A percentile compares a stretch with the other conserved stretches of the same genome.
Conservation (phyloP, 1,140 invertebrate species). For the Thaumetopoea pityocampa region DNA sequence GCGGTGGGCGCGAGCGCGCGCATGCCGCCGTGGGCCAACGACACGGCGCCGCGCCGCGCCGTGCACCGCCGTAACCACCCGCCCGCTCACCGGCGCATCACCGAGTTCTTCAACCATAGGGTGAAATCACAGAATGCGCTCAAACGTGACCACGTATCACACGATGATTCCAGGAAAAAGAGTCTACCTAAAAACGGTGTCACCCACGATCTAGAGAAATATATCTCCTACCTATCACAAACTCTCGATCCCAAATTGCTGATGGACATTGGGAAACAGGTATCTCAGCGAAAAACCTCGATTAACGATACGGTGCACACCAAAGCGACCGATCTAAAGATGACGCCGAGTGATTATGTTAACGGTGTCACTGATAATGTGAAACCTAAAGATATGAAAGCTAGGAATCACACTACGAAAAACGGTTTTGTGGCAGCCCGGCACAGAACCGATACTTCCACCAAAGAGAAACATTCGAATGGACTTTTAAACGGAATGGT, state of each 20-base stretch:
- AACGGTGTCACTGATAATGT: conserved; percentile 47
- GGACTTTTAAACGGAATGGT: conserved; percentile 41
- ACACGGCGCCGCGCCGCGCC: conserved; percentile 62
- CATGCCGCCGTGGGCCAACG: conserved; percentile 67
- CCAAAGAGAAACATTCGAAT: conserved; percentile 37
- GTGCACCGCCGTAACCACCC: conserved; percentile 54
- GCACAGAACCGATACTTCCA: conserved; percentile 33
- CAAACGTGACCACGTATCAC: conserved; percentile 56
- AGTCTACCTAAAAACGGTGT: conserved; percentile 65
- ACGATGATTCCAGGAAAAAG: conserved; percentile 59
- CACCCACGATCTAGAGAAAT: conserved; percentile 67
- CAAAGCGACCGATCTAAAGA: conserved; percentile 44
- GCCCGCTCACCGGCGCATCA: conserved; percentile 77
- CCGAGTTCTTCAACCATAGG: conserved; percentile 88
- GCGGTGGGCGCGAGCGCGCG: conserved; percentile 73
- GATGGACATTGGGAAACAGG: conserved; percentile 58
- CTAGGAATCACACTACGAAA: conserved; percentile 38
- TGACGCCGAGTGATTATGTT: conserved; percentile 23
- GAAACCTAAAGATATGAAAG: conserved; percentile 45
- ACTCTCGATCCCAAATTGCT: conserved; percentile 68
- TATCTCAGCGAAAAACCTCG: conserved; percentile 24
- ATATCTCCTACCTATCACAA: conserved; percentile 70
- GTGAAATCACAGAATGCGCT: conserved; percentile 80
- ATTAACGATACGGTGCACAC: conserved; percentile 26
- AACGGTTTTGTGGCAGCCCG: conserved; percentile 59